A percentile compares a stretch with the other conserved stretches of the same genome.
Conservation (phyloP, 2,113 vertebrate genomes). For the Microtus richardsoni region DNA sequence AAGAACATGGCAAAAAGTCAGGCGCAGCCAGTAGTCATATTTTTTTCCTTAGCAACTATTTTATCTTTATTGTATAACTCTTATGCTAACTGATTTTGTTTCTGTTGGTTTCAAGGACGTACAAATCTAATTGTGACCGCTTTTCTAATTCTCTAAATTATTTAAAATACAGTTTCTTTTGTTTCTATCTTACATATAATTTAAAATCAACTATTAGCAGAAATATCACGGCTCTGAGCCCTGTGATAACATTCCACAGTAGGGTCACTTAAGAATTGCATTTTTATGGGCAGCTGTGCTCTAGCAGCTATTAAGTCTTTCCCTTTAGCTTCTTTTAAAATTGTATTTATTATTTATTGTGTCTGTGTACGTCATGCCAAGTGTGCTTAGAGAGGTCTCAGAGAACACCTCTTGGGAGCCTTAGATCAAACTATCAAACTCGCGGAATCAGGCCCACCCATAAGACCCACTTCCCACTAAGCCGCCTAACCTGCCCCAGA, state of each 20-base stretch:
- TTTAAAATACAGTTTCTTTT: conserved; percentile 7
- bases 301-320: neutral
- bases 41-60: conserved; percentile 22
- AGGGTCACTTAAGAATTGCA: neutral
- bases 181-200: neutral
- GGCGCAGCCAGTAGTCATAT: neutral
- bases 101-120: neutral
- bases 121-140: conserved; percentile 2
- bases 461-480: too few species aligned
- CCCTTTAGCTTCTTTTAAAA: neutral
- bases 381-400: neutral
- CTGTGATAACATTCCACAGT: neutral
- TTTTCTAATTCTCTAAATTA: conserved; percentile 46
- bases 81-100: conserved; percentile 40
- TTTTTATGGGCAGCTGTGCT: neutral
- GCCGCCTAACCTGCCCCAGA: too few species aligned
- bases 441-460: too few species aligned
- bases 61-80: conserved; percentile 28
- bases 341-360: neutral
- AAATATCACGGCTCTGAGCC: neutral
- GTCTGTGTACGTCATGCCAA: neutral
- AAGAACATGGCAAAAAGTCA: neutral
- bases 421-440: neutral
- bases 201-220: neutral
- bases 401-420: neutral